Evolutionary conservation across 2,113 vertebrate species (phyloP), one percentile per base, ranked within the genome.

Genomic region (Calidris pygmaea): DNA sequence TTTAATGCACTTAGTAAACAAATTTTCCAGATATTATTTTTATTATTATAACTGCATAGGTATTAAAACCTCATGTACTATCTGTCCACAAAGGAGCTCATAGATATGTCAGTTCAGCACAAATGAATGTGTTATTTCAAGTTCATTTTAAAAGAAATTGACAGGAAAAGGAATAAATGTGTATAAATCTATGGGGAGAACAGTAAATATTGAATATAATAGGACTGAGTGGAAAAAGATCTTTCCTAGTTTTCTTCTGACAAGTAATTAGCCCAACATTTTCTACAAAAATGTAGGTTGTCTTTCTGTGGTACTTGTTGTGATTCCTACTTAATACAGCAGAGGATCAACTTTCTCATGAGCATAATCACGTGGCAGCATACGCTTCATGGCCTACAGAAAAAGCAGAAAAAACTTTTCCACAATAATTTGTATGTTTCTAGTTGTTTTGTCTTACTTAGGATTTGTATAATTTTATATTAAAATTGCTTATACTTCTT

Each of bases 351-450:
- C 43, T 84, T 96, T 90, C 58, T 87, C 21, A 35, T 68, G 19
- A 62, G 13, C 29, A 95, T 94, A 94, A 91, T 90, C 68, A 96
- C n/a, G n/a, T 93, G 41, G 72, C 10, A 95, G 55, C 35, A 67
- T 8, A 82, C 45, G 45, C 23, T 81, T 88, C 45, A 35, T 87
- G 41, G 18, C 24, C 70, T 91, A 74, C 19, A 96, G 68, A 29
- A 86, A 96, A 93, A 67, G 9, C 29, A 95, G 14, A 23, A 90
- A 80, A 34, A 91, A 19, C 10, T 58, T 90, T 96, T 90, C 11
- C 47, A 48, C 14, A 21, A 45, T 72, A 55, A 63, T 91, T 95
- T 83, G 32, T 50, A 72, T 91, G 21, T 12, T 79, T 87, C 32
- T 80, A n/a, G 29, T 48, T 50, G 2, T 79, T 91, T 75, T 84